Evolutionary conservation across 2,888 invertebrate species (phyloP), one percentile per base, ranked within the genome.

Genomic region (Andrena marginata): DNA sequence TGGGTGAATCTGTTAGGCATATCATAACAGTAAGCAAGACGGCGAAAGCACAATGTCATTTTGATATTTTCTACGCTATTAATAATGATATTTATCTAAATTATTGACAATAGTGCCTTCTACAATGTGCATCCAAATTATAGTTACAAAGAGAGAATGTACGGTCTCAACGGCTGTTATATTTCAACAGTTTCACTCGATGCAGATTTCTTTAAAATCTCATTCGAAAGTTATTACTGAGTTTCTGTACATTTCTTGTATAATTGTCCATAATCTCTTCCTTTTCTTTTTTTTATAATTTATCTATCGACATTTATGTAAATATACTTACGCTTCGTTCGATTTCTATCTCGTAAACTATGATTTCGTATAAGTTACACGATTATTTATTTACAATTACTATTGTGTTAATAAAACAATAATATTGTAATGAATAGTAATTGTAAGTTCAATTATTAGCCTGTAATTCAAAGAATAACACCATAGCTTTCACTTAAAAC

Each of bases 221-320:
- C 51, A 51, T 59, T 68, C 74, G 60, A 74, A 35, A 80, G 56
- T 82, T 70, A 33, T 80, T 56, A 83, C 83, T 49, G 29, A 42
- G 78, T 79, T 80, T 78, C 73, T 72, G 90, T 92, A 91, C 90
- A 92, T 92, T 90, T 82, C 90, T 91, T 92, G 87, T 92, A 92
- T 87, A 88, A 89, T 90, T 90, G 90, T 89, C 79, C 81, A 89
- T 89, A 89, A 86, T 84, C 80, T 49, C 7, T 70, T 33, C 85
- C 84, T 71, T 87, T 23, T 23, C 84, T 71, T 87, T 23, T 23
- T 23, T 86, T 75, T 75, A 82, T 90, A 87, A 92, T 92, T 92
- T 91, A 91, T 90, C 88, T 85, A 80, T 63, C 86, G 65, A 67
- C 63, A 68, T 42, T 80, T 78, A 67, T 87, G 85, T 87, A 89